Evolutionary conservation across 1,140 invertebrate genomes (phyloP).

Genomic region (Drosophila lacertosa): DNA sequence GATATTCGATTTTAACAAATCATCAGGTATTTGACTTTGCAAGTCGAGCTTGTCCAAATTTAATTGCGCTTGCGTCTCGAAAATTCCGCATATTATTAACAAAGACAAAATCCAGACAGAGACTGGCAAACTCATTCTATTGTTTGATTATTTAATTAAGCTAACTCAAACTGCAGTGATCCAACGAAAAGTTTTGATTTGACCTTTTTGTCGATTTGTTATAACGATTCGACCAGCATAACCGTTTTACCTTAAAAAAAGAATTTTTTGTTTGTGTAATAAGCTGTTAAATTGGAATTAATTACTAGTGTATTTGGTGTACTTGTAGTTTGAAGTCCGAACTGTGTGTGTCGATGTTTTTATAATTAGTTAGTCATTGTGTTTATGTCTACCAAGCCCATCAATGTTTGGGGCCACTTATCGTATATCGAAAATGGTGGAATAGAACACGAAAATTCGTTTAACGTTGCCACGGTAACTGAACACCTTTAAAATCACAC

Average conservation of each 20-base stretch:
- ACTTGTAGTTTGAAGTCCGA: conserved; percentile 43
- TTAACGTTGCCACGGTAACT: not conserved
- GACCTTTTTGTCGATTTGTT: conserved; percentile 2
- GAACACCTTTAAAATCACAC: too few relatives aligned
- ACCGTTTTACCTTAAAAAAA: not conserved
- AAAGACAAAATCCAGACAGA: conserved; percentile 14
- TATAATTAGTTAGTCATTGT: conserved; percentile 52
- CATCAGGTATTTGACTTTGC: conserved; percentile 51
- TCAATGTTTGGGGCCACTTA: not conserved
- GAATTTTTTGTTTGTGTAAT: conserved; percentile 16
- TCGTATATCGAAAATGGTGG: conserved; percentile 31
- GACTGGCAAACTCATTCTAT: conserved; percentile 30
- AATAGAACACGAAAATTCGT: conserved; percentile 24
- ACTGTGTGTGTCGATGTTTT: conserved; percentile 8
- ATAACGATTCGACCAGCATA: conserved; percentile 10
- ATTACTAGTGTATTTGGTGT: conserved; percentile 1
- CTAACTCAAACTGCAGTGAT: not conserved
- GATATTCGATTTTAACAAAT: conserved; percentile 44
- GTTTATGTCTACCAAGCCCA: conserved; percentile 33
- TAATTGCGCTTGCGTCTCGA: conserved; percentile 35
- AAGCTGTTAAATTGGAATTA: conserved; percentile 3
- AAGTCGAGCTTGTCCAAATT: conserved; percentile 64
- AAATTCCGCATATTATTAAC: conserved; percentile 22
- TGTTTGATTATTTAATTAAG: conserved; percentile 15
- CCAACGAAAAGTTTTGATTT: conserved; percentile 5